Conservation (phyloP, 2,888 invertebrate species). For the Orchesella flavescens region DNA sequence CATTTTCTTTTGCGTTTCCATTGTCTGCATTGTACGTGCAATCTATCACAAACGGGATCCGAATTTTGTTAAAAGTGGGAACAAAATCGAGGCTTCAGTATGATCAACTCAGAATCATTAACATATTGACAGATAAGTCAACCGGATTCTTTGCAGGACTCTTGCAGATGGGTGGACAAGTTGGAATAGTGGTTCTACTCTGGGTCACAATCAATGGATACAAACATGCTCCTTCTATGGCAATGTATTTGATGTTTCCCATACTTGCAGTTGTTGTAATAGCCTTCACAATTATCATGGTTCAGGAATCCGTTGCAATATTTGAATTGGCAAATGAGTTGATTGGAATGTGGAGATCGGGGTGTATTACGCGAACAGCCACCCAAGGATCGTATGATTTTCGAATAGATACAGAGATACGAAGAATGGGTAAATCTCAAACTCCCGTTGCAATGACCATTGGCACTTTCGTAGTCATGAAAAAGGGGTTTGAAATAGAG, state of each 20-base stretch:
- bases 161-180: neutral
- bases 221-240: neutral
- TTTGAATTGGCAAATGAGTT: neutral
- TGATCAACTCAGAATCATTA: neutral
- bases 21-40: neutral
- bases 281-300: neutral
- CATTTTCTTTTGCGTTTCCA: no score
- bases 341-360: neutral
- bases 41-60: neutral
- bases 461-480: neutral
- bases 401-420: neutral
- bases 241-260: neutral
- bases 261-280: neutral
- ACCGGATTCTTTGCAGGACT: neutral
- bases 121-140: neutral
- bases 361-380: neutral
- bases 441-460: neutral
- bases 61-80: neutral
- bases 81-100: neutral
- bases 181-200: neutral
- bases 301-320: neutral
- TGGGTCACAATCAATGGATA: neutral
- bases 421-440: neutral
- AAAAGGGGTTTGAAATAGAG: neutral
- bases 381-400: neutral